These are phyloP conservation scores for honey bee (Apis mellifera) DNA, from an alignment of 1,140 invertebrate genomes.

Conservation along the genomic window Amel_HAv3.1 CM009940.2:11652501-11653000, in stretches of 20 bases:
- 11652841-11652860: not conserved
- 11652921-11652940: conserved; percentile 52
- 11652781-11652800: not conserved
- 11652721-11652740: conserved; percentile 5
- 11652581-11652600: not conserved
- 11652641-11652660: not conserved
- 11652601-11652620: not conserved
- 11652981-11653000: conserved; percentile 23
- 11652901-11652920: conserved; percentile 11
- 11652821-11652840: not conserved
- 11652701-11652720: not conserved
- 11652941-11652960: conserved; percentile 26
- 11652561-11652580: conserved; percentile 18
- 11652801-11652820: not conserved
- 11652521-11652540: conserved; percentile 7
- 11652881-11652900: conserved; percentile 46
- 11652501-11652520: not conserved
- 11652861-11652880: conserved; percentile 54
- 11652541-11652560: conserved; percentile 8
- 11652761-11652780: not conserved
- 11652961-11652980: conserved; percentile 30
- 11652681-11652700: not conserved
- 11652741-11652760: not conserved
- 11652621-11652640: not conserved
- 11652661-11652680: not conserved